A percentile compares a stretch with the other conserved stretches of the same genome.
Evolutionary conservation across 2,113 vertebrate species (phyloP).

Genomic region (Crotalus horridus): DNA sequence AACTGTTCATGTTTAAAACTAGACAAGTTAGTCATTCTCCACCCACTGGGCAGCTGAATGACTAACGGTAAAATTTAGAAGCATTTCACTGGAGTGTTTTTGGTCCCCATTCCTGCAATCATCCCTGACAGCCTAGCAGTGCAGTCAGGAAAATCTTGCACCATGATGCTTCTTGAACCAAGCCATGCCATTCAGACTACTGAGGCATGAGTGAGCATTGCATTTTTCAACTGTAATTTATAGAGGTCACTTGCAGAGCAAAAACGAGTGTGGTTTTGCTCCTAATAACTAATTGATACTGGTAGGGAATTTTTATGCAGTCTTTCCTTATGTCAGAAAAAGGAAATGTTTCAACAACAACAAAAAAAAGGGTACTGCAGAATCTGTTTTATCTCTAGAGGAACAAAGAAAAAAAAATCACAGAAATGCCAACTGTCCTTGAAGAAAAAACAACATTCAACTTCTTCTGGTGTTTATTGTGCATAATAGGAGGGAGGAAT

Average conservation of each 20-base stretch:
- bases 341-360: not conserved
- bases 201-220: not conserved
- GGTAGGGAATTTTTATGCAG: not conserved
- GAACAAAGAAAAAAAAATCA: not conserved
- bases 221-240: not conserved
- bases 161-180: not conserved
- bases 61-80: not conserved
- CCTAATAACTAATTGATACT: too few relatives aligned
- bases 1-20: not conserved
- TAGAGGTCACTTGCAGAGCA: not conserved
- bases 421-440: not conserved
- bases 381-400: not conserved
- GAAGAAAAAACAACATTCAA: not conserved
- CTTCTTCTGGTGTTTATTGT: not conserved
- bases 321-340: not conserved
- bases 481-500: not conserved
- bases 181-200: not conserved
- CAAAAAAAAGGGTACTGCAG: not conserved
- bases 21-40: not conserved
- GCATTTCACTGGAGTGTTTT: not conserved
- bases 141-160: not conserved
- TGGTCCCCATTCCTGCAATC: not conserved
- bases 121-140: not conserved
- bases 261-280: not conserved
- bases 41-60: not conserved